Conservation (phyloP, 92 coral and sea anemone species). For the Hydrozoanthus gracilis region DNA sequence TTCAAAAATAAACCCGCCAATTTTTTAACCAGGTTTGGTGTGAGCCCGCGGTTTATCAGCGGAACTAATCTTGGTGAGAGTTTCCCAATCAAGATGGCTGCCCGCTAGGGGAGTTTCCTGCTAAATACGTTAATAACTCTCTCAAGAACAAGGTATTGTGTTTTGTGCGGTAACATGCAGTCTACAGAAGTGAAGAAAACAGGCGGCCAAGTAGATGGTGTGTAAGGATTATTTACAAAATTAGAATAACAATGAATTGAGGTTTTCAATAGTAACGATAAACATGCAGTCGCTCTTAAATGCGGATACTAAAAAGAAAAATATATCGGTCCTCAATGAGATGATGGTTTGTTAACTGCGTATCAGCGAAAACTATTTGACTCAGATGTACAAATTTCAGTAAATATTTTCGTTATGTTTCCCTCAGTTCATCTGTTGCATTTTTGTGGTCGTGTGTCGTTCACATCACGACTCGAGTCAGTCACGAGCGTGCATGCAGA, state of each 20-base stretch:
- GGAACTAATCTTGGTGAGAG: constrained; percentile 22
- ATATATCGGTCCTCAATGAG: background rate
- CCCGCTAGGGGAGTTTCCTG: constrained; percentile 47
- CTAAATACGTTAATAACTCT: background rate
- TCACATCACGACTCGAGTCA: no score
- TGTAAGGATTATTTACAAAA: background rate
- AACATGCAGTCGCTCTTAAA: no score
- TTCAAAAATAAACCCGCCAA: constrained; percentile 11
- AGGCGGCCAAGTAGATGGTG: constrained; percentile 92
- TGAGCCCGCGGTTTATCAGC: constrained; percentile 68
- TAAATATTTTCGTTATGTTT: no score
- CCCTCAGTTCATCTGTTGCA: no score
- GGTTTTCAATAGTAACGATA: no score
- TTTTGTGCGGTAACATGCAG: constrained; percentile 57
- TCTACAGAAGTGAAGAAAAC: constrained; percentile 72
- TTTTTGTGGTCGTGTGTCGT: no score
- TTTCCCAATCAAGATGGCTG: constrained; percentile 36
- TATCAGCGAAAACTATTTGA: background rate
- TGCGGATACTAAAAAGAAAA: background rate
- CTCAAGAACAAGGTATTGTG: background rate
- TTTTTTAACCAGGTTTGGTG: background rate
- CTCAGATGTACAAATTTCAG: no score
- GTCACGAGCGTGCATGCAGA: no score
- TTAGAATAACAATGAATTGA: background rate
- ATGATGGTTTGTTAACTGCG: background rate